Base-by-base conservation (phyloP, 2,888 invertebrate genomes). In the Apamea anceps region DNA sequence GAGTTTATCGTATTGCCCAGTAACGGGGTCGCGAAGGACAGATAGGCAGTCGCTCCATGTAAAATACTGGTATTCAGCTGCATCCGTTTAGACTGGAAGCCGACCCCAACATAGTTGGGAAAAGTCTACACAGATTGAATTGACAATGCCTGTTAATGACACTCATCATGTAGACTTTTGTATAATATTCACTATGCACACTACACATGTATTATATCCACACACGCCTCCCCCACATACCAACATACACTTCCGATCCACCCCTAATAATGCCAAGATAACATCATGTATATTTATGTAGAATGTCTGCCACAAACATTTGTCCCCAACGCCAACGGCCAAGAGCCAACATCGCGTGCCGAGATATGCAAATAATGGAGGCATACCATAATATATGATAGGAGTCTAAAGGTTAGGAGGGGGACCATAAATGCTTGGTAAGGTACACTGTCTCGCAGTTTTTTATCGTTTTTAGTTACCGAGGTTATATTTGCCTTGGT, bases 321-420 rank as follows among this genome's bases (percentile, higher is more conserved):
- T 85, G 87, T 85, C 84, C 32, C 81, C 72, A 74, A 67, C 67
- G 28, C 66, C 74, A 78, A 68, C 57, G 67, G 32, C 86, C 79
- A 85, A 85, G 72, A 80, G 63, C 87, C 87, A 87, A 75, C 68
- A 48, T 93, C 74, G 93, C 93, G 93, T 94, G 93, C 66, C 48
- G 0, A 25, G 67, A 76, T 85, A 94, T 94, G 93, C 90, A 90
- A 93, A 93, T 93, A 54, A 8, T 32, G 25, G 28, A 71, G 65
- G 65, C 76, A 75, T 72, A 78, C 77, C 75, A 80, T 82, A 80
- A 89, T 89, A 88, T 88, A 89, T 76, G 78, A 82, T 82, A 80
- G 75, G 63, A 78, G 77, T 80, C 71, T 85, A 91, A 92, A 91
- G 91, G 91, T 91, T 92, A 89, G 42, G 2, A 77, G 63, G 76